Conservation (phyloP, 2,797 vertebrate species). For the Typhlichthys eigenmanni region DNA sequence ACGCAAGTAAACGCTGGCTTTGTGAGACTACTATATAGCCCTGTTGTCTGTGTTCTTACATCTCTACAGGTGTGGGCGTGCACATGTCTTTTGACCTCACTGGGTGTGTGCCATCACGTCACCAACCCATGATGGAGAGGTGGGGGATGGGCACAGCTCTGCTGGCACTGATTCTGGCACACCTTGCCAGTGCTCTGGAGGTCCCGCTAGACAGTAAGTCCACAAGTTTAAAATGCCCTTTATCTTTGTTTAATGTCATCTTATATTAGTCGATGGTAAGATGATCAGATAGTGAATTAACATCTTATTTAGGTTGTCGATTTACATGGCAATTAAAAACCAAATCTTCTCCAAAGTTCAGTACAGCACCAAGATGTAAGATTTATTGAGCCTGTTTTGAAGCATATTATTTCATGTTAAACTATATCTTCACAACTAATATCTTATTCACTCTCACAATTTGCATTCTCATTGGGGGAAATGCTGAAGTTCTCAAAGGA, state of each 20-base stretch:
- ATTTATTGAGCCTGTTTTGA: constrained; percentile 8
- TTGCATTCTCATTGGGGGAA: constrained; percentile 85
- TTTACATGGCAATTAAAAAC: too few species aligned
- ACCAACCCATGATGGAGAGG: constrained; percentile 79
- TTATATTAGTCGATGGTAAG: too few species aligned
- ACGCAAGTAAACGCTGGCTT: too few species aligned
- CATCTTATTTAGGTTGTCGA: too few species aligned
- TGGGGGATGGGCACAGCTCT: constrained; percentile 70
- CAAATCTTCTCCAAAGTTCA: too few species aligned
- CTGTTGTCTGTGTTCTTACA: constrained; percentile 20
- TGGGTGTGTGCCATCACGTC: constrained; percentile 65
- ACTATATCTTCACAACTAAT: constrained; percentile 75
- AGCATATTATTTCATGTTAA: constrained; percentile 18
- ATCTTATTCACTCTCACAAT: constrained; percentile 80
- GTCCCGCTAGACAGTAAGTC: constrained; percentile 96
- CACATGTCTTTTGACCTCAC: constrained; percentile 48
- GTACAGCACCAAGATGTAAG: constrained; percentile 1
- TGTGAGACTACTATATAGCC: neutral
- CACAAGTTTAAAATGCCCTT: constrained; percentile 9
- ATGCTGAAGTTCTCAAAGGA: constrained; percentile 94
- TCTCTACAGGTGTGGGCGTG: constrained; percentile 62
- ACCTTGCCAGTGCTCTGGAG: constrained; percentile 84
- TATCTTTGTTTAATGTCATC: neutral
- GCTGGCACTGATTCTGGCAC: constrained; percentile 83
- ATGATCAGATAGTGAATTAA: too few species aligned